phyloP scores from a whole-genome alignment of 2,888 invertebrate genomes.

The Callosobruchus maculatus region DNA sequence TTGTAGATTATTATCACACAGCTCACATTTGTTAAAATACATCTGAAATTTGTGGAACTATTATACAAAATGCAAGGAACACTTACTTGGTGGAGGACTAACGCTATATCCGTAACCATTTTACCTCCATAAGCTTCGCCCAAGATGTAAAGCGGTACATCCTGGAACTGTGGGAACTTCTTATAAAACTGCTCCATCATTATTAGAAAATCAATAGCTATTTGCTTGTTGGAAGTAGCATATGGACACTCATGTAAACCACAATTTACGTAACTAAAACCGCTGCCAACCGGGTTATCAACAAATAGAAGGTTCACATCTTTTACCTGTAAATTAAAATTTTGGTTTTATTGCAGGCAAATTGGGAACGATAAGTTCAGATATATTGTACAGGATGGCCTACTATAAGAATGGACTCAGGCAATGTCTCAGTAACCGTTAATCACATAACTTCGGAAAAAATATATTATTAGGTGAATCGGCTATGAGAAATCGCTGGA shows the following conservation, averaged over 20 bases:
- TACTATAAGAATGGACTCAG: too few relatives aligned
- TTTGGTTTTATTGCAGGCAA: too few relatives aligned
- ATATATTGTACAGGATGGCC: too few relatives aligned
- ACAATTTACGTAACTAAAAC: constrained; percentile 71
- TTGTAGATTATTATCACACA: too few relatives aligned
- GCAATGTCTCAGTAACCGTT: too few relatives aligned
- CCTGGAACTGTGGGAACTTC: constrained; percentile 65
- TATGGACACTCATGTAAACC: constrained; percentile 25
- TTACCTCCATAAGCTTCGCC: constrained; percentile 92
- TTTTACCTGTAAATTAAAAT: constrained; percentile 20
- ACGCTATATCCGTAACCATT: constrained; percentile 83
- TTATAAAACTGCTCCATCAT: constrained; percentile 68
- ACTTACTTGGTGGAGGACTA: constrained; percentile 55
- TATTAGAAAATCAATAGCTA: constrained; percentile 72
- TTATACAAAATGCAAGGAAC: too few relatives aligned
- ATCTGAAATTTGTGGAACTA: too few relatives aligned
- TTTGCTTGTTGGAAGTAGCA: constrained; percentile 57
- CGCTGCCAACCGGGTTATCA: constrained; percentile 88
- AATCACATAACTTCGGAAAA: too few relatives aligned
- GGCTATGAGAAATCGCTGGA: too few relatives aligned
- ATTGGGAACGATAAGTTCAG: too few relatives aligned
- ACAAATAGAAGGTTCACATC: constrained; percentile 73
- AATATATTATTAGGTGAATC: too few relatives aligned
- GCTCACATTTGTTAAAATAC: too few relatives aligned
- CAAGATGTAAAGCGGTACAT: constrained; percentile 76